phyloP scores from a whole-genome alignment of 2,888 invertebrate species.

The Hydriomena furcata region DNA sequence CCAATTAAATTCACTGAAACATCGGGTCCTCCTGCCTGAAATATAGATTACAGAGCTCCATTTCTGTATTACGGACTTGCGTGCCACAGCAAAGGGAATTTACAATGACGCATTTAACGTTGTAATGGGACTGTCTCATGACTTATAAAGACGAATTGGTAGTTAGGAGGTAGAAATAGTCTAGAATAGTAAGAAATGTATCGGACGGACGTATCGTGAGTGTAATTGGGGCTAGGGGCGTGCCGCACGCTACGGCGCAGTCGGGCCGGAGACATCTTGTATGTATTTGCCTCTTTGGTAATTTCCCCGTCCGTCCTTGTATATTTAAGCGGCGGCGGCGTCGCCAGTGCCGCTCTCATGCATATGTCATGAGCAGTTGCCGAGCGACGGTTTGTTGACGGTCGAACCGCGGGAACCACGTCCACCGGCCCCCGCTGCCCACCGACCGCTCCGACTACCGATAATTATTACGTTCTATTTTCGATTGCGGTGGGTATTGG shows the following conservation, averaged over 20 bases:
- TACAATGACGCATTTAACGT: constrained; percentile 64
- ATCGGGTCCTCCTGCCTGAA: constrained; percentile 11
- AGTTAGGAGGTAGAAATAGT: constrained; percentile 65
- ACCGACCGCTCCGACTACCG: constrained; percentile 50
- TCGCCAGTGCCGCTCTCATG: constrained; percentile 75
- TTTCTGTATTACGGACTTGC: constrained; percentile 46
- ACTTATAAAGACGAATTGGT: constrained; percentile 67
- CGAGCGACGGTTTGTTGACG: constrained; percentile 81
- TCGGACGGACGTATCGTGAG: constrained; percentile 68
- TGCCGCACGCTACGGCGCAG: constrained; percentile 63
- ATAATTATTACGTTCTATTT: constrained; percentile 79
- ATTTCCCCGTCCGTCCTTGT: constrained; percentile 77
- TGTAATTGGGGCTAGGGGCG: constrained; percentile 66
- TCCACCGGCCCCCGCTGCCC: constrained; percentile 57
- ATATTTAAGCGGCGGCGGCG: constrained; percentile 74
- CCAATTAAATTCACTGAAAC: constrained; percentile 7
- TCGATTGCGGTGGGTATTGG: constrained; percentile 70
- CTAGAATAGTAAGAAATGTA: constrained; percentile 61
- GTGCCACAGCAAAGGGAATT: constrained; percentile 62
- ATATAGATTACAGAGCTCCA: constrained; percentile 27
- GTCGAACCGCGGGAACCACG: constrained; percentile 73
- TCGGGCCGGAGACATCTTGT: constrained; percentile 67
- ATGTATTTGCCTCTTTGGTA: constrained; percentile 76
- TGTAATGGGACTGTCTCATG: constrained; percentile 64
- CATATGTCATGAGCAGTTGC: constrained; percentile 83